Evolutionary conservation across 2,113 vertebrate species (phyloP).

Genomic region (Holacanthus passer): DNA sequence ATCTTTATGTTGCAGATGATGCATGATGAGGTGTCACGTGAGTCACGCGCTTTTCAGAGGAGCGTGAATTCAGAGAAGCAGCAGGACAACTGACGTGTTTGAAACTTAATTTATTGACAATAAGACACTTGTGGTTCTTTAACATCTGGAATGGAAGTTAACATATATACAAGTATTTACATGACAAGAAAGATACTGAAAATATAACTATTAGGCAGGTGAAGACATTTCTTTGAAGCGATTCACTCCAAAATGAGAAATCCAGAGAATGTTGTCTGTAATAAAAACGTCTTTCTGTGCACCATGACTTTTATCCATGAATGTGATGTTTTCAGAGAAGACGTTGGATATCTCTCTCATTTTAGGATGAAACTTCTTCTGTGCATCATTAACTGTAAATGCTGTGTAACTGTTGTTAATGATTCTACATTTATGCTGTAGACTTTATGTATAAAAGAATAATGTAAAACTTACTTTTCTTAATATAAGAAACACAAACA

Average conservation of each 20-base stretch:
- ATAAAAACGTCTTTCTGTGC: no score
- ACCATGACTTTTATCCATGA: not conserved
- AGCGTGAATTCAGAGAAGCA: not conserved
- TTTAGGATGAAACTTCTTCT: not conserved
- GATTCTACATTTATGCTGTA: not conserved
- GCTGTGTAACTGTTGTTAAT: not conserved
- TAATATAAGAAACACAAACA: slow-evolving; percentile 84
- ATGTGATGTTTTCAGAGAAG: no score
- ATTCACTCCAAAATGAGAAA: slow-evolving; percentile 1
- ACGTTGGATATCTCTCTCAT: not conserved
- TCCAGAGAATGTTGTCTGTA: not conserved
- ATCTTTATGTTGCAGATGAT: not conserved
- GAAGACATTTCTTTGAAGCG: not conserved
- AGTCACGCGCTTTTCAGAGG: not conserved
- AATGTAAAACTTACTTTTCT: slow-evolving; percentile 65
- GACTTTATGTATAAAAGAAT: not conserved
- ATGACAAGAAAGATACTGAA: slow-evolving; percentile 11
- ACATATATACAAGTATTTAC: slow-evolving; percentile 69
- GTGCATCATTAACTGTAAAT: not conserved
- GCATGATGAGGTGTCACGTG: not conserved
- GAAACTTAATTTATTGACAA: slow-evolving; percentile 66
- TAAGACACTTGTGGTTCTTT: slow-evolving; percentile 29
- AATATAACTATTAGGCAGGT: not conserved
- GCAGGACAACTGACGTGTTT: not conserved
- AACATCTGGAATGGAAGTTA: slow-evolving; percentile 15